Conservation (phyloP, 2,797 vertebrate genomes). For the Malurus leucopterus region DNA sequence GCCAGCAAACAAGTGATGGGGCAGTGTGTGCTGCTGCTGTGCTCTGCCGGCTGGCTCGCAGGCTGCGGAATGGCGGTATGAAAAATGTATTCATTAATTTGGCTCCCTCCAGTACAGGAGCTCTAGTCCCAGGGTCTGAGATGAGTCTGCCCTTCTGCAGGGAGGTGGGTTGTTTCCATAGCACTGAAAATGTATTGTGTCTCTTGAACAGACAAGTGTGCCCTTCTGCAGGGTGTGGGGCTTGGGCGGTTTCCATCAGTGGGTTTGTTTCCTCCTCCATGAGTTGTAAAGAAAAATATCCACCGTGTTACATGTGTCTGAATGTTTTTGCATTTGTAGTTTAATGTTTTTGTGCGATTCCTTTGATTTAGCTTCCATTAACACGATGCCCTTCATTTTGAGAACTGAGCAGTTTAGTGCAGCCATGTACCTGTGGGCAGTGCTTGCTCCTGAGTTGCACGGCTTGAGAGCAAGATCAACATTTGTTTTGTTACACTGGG, state of each 20-base stretch:
- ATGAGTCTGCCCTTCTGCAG: background rate
- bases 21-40: background rate
- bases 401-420: background rate
- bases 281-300: background rate
- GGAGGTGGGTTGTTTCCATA: background rate
- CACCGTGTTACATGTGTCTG: background rate
- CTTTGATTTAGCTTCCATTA: background rate
- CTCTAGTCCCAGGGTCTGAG: background rate
- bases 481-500: background rate
- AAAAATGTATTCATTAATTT: background rate
- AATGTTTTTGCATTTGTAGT: background rate
- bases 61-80: background rate
- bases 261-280: rapidly evolving
- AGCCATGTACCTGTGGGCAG: background rate
- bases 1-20: background rate
- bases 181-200: background rate
- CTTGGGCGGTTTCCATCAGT: background rate
- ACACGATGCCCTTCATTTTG: background rate
- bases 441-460: background rate
- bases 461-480: background rate
- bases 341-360: background rate
- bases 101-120: background rate
- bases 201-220: background rate
- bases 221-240: background rate
- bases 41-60: background rate